A percentile compares a stretch with the other conserved stretches of the same genome.
These are phyloP conservation scores for Eubasilissa splendida DNA, from an alignment of 2,888 invertebrate species.

Conservation along the genomic window DNA sequence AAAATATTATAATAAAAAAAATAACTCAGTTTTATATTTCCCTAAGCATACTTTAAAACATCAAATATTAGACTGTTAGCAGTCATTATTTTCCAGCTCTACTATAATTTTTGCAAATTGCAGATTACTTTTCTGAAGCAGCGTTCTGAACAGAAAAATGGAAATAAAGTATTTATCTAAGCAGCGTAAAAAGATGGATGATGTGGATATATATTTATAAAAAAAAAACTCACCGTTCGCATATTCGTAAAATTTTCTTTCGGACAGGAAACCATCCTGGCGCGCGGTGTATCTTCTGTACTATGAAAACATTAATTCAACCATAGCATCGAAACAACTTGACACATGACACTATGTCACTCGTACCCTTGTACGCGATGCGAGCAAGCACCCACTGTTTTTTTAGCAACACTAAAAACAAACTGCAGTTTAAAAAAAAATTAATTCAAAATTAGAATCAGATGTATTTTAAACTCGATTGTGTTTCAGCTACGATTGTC, in stretches of 20 bases:
- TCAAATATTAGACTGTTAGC: too few relatives aligned
- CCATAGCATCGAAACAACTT: constrained; percentile 10
- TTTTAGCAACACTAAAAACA: constrained; percentile 11
- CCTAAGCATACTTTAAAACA: too few relatives aligned
- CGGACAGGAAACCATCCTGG: constrained; percentile 26
- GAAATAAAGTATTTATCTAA: too few relatives aligned
- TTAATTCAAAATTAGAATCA: constrained; percentile 11
- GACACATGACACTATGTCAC: constrained; percentile 23
- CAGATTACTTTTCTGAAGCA: too few relatives aligned
- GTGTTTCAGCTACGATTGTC: not conserved
- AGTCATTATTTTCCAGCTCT: too few relatives aligned
- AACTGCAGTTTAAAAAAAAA: constrained; percentile 17
- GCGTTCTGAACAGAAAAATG: too few relatives aligned
- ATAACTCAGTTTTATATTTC: too few relatives aligned
- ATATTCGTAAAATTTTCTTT: constrained; percentile 25
- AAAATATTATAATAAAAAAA: too few relatives aligned
- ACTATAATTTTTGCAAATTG: too few relatives aligned
- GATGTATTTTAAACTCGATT: not conserved
- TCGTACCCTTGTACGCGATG: not conserved
- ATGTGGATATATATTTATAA: not conserved
- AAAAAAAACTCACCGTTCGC: constrained; percentile 20
- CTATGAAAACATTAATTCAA: constrained; percentile 24
- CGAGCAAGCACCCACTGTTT: constrained; percentile 17
- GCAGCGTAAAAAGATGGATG: too few relatives aligned
- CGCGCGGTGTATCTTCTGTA: not conserved